phyloP scores from a whole-genome alignment of 1,140 invertebrate genomes.

The Formica selysi region DNA sequence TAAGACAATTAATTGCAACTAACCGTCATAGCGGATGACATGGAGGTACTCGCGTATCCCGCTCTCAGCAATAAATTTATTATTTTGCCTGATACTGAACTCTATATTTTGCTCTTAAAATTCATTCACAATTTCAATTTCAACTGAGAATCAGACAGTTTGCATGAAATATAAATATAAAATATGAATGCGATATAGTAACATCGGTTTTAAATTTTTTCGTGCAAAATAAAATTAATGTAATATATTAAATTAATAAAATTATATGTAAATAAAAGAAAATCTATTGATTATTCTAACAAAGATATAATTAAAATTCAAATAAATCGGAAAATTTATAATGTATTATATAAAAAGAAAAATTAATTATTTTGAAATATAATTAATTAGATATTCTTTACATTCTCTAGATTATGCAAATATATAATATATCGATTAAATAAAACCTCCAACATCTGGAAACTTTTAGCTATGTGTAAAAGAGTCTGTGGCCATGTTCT shows the following conservation, averaged over 20 bases:
- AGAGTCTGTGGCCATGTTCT: not conserved
- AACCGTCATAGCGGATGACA: conserved; percentile 26
- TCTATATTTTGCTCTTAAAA: conserved; percentile 29
- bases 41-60: not conserved
- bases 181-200: not conserved
- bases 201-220: not conserved
- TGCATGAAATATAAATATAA: not conserved
- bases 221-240: not conserved
- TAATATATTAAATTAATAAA: too few relatives aligned
- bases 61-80: not conserved
- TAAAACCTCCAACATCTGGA: not conserved
- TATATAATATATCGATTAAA: conserved; percentile 14
- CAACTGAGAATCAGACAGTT: not conserved
- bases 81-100: not conserved
- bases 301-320: not conserved
- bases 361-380: not conserved
- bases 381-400: not conserved
- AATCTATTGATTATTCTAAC: not conserved
- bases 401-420: conserved; percentile 33
- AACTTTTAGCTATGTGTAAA: not conserved
- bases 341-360: not conserved
- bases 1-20: conserved; percentile 51
- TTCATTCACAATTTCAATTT: not conserved
- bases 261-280: not conserved
- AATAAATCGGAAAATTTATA: not conserved